phyloP scores from a whole-genome alignment of 2,113 vertebrate species.

The Etia nguti region DNA sequence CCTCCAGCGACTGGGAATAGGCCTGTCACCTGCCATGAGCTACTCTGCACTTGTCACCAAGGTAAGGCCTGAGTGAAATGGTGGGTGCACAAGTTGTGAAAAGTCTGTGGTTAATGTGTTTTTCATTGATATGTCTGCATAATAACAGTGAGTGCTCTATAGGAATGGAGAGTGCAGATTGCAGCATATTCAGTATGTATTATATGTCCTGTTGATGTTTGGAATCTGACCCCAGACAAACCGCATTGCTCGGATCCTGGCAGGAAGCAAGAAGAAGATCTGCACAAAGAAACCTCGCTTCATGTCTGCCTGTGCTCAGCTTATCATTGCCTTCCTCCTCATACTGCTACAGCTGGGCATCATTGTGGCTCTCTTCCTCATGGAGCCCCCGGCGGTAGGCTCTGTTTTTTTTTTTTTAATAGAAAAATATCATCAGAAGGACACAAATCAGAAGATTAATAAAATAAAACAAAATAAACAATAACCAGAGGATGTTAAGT shows the following conservation, averaged over 20 bases:
- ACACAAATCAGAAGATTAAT: not conserved
- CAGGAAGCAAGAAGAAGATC: conserved; percentile 99
- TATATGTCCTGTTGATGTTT: not conserved
- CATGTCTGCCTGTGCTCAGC: conserved; percentile 97
- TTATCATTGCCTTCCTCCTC: conserved; percentile 92
- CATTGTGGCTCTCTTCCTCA: conserved; percentile 94
- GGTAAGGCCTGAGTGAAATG: conserved; percentile 8
- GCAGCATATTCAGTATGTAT: not conserved
- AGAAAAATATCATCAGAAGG: not conserved
- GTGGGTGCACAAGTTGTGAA: not conserved
- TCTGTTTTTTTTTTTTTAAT: not conserved
- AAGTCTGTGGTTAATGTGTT: not conserved
- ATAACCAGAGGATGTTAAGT: not conserved
- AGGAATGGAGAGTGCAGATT: not conserved
- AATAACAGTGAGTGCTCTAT: not conserved
- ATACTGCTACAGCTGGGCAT: conserved; percentile 94
- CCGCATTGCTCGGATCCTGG: conserved; percentile 94
- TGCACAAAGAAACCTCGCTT: conserved; percentile 98
- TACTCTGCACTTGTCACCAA: conserved; percentile 68
- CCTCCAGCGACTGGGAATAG: conserved; percentile 92
- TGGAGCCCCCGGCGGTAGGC: conserved; percentile 82
- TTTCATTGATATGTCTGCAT: not conserved
- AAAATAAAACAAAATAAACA: not conserved
- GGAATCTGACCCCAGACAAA: conserved; percentile 75
- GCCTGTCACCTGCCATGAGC: conserved; percentile 91